These are phyloP conservation scores for Diadegma fenestrale DNA, from an alignment of 2,888 invertebrate genomes.

Conservation along the genomic window DNA sequence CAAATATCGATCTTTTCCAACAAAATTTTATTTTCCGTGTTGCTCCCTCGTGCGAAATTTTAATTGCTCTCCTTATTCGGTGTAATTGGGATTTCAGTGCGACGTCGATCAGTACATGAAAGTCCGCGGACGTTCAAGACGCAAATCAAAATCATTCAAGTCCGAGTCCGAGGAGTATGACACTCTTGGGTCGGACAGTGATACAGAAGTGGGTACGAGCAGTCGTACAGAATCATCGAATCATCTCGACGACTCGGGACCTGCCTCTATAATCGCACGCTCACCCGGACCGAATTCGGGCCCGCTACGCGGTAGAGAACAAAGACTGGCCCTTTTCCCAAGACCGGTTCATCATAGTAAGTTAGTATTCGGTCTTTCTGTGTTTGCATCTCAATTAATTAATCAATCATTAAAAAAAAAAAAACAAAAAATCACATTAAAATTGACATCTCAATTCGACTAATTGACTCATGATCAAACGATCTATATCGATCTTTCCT, in stretches of 20 bases:
- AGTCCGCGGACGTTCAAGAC: conserved; percentile 84
- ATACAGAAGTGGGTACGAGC: conserved; percentile 85
- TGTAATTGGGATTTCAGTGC: conserved; percentile 84
- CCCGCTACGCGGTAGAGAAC: conserved; percentile 83
- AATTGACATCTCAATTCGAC: conserved; percentile 25
- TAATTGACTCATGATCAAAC: conserved; percentile 61
- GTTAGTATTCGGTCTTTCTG: conserved; percentile 86
- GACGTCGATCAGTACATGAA: conserved; percentile 85
- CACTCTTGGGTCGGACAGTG: conserved; percentile 87
- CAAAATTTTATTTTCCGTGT: too few relatives aligned
- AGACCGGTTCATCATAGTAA: conserved; percentile 87
- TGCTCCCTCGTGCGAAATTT: too few relatives aligned
- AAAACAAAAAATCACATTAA: not conserved
- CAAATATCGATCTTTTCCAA: too few relatives aligned
- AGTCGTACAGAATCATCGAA: conserved; percentile 85
- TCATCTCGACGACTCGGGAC: conserved; percentile 85
- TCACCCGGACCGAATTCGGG: conserved; percentile 84
- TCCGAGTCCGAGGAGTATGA: conserved; percentile 87
- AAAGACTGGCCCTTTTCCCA: conserved; percentile 85
- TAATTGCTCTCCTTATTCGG: not conserved
- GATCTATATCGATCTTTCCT: conserved; percentile 56
- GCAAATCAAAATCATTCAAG: conserved; percentile 86
- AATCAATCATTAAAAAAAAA: conserved; percentile 5
- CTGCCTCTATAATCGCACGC: conserved; percentile 80
- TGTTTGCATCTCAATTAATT: conserved; percentile 73